Evolutionary conservation across 2,113 vertebrate species (phyloP), one percentile per base, ranked within the genome.

Genomic region (Otus sunia): DNA sequence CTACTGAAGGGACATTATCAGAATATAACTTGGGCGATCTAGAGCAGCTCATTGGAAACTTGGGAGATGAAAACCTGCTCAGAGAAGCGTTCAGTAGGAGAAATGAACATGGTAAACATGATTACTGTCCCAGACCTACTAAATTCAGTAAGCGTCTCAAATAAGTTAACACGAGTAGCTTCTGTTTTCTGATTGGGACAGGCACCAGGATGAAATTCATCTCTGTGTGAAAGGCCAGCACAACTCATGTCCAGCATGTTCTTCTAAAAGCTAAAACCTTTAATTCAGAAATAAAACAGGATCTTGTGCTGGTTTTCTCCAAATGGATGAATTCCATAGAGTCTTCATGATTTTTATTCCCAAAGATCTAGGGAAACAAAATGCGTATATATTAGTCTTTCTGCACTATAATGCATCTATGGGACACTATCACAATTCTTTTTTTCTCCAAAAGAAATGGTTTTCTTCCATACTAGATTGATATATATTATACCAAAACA

Each of bases 401-500:
- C 45, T 73, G 19, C 25, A 22, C 17, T 77, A 21, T 32, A 56
- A 39, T 47, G 5, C 6, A 67, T 1, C 1, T 37, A 71, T n/a
- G 21, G 50, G 41, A 77, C 58, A 85, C 19, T 52, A 60, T 47
- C 15, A 59, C 2, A 43, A 47, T 1, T 43, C 20, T 47, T 47
- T 22, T 19, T 83, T 79, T 6, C 34, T 86, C 6, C 14, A 67
- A 92, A 94, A 66, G 0, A 74, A 80, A 67, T 23, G 0, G 0
- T 63, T 92, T 90, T 55, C 9, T 66, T 87, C 15, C 12, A 13
- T 60, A 17, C 53, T 62, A 71, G 39, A 76, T 92, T 95, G 25
- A 86, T 89, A 80, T 74, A 79, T 91, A 91, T 94, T 93, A 94
- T 97, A 94, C 75, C 92, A 97, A 96, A 96, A 85, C 30, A 17